These are phyloP conservation scores for Zaprionus vittiger DNA, from an alignment of 1,140 invertebrate genomes.

Conservation along the genomic window DNA sequence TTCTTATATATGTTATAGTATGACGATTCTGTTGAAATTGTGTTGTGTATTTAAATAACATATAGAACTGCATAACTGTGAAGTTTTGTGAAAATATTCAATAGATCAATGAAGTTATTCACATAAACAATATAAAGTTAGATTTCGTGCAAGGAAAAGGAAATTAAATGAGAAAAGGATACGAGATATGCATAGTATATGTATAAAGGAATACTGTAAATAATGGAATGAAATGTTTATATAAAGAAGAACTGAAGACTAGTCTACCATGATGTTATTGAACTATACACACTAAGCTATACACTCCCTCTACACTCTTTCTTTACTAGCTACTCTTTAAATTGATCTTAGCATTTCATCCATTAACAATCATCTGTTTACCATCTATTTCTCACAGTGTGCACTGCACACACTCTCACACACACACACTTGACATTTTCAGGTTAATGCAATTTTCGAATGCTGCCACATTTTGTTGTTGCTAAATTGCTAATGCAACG, in stretches of 20 bases:
- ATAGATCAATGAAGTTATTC: neutral
- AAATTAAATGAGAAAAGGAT: neutral
- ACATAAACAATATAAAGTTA: too few species aligned
- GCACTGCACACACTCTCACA: neutral
- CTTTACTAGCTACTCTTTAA: too few species aligned
- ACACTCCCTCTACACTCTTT: too few species aligned
- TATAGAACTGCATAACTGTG: neutral
- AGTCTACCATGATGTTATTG: too few species aligned
- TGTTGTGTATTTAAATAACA: neutral
- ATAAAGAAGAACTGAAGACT: neutral
- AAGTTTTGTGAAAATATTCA: neutral
- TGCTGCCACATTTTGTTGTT: constrained; percentile 50
- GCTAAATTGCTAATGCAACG: constrained; percentile 59
- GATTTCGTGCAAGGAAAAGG: too few species aligned
- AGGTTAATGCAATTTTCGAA: constrained; percentile 73
- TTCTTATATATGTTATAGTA: neutral
- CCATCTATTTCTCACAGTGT: constrained; percentile 48
- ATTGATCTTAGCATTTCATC: too few species aligned
- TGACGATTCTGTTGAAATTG: neutral
- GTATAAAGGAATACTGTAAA: neutral
- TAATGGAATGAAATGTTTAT: fast-evolving
- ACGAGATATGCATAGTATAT: neutral
- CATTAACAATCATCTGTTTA: too few species aligned
- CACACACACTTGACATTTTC: constrained; percentile 55
- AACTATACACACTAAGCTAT: too few species aligned